A percentile compares a stretch with the other conserved stretches of the same genome.
phyloP scores from a whole-genome alignment of 1,140 invertebrate genomes.

The Heliconius hermathena region DNA sequence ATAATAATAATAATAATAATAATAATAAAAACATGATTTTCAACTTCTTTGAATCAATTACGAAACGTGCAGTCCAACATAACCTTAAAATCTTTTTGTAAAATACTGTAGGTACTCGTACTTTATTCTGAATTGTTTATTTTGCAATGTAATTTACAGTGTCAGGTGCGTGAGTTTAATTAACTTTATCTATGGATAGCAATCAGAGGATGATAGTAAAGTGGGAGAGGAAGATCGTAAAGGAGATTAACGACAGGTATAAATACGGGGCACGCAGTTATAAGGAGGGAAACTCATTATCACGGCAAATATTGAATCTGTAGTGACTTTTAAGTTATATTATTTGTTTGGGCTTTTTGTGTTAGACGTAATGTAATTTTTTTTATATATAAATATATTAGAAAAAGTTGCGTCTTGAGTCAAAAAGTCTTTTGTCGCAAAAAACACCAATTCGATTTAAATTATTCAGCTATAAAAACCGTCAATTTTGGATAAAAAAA shows the following conservation, averaged over 20 bases:
- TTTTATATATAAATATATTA: no score
- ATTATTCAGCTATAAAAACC: no score
- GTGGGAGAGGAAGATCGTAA: slow-evolving; percentile 42
- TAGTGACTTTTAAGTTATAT: not conserved
- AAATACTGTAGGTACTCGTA: not conserved
- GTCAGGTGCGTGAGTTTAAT: slow-evolving; percentile 40
- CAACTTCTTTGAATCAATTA: no score
- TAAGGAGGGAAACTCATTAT: slow-evolving; percentile 34
- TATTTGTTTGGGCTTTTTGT: no score
- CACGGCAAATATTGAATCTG: slow-evolving; percentile 26
- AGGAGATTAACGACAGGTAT: slow-evolving; percentile 40
- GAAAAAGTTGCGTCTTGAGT: no score
- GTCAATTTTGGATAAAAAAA: no score
- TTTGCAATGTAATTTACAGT: slow-evolving; percentile 32
- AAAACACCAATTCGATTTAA: no score
- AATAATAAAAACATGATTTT: no score
- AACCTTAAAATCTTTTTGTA: not conserved
- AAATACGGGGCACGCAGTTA: slow-evolving; percentile 38
- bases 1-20: no score
- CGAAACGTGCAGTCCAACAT: no score
- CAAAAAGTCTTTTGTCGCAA: no score
- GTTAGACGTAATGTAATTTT: no score
- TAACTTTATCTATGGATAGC: slow-evolving; percentile 40
- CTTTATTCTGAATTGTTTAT: not conserved
- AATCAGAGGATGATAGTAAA: slow-evolving; percentile 42